Evolutionary conservation across 2,888 invertebrate species (phyloP).

Genomic region (Apotomis turbidana): DNA sequence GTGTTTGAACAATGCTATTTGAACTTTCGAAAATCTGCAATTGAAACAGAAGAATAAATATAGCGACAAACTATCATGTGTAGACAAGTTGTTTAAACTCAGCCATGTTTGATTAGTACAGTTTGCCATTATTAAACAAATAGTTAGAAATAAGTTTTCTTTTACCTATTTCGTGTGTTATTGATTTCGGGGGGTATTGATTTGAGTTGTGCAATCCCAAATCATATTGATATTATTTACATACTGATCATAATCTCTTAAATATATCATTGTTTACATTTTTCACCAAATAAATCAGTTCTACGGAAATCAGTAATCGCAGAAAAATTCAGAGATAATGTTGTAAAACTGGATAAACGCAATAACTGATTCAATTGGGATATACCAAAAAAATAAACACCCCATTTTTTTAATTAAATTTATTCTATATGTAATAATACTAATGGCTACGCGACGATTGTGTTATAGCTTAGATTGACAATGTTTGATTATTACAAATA

Average conservation of each 20-base stretch:
- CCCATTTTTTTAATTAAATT: too few species aligned
- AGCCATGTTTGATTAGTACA: slow-evolving; percentile 49
- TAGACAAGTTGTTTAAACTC: slow-evolving; percentile 55
- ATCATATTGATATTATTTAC: too few species aligned
- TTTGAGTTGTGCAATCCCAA: background rate
- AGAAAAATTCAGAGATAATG: background rate
- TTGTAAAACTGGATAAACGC: background rate
- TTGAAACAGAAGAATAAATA: slow-evolving; percentile 73
- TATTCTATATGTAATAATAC: too few species aligned
- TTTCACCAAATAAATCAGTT: background rate
- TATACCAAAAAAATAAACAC: too few species aligned
- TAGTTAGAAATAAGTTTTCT: slow-evolving; percentile 17
- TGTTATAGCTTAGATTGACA: too few species aligned
- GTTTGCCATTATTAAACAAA: slow-evolving; percentile 40
- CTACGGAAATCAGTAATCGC: background rate
- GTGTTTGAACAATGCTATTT: slow-evolving; percentile 73
- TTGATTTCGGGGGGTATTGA: background rate
- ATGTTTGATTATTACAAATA: too few species aligned
- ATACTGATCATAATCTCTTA: background rate
- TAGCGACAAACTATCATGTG: slow-evolving; percentile 60
- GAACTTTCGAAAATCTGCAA: slow-evolving; percentile 78
- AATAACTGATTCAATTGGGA: background rate
- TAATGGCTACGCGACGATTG: too few species aligned
- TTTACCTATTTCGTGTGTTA: slow-evolving; percentile 1
- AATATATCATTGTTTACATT: background rate